A percentile compares a stretch with the other conserved stretches of the same genome.
These are phyloP conservation scores for Rostrhamus sociabilis DNA, from an alignment of 2,797 vertebrate genomes.

Conservation along the genomic window DNA sequence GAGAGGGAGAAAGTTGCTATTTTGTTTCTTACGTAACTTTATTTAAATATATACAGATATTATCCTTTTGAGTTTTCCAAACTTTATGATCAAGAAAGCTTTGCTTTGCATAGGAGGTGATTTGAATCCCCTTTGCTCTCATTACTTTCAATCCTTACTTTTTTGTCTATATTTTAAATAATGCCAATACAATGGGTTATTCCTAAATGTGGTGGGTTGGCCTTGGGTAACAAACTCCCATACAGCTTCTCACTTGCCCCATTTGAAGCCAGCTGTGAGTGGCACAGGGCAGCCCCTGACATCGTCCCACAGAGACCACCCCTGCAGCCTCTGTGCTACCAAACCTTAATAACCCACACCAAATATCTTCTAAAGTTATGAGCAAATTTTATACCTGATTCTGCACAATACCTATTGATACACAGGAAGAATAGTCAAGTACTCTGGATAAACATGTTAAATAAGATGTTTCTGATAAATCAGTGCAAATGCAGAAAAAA, in stretches of 20 bases:
- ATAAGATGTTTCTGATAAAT: background rate
- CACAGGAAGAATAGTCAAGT: background rate
- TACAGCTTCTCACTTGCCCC: fast-evolving
- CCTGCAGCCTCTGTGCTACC: background rate
- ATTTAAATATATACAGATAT: background rate
- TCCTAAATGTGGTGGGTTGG: background rate
- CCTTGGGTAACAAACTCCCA: background rate
- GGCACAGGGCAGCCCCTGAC: background rate
- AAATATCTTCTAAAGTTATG: background rate
- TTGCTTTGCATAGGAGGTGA: background rate
- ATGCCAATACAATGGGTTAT: background rate
- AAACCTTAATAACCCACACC: background rate
- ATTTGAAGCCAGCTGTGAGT: background rate
- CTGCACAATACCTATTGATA: background rate
- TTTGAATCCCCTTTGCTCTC: background rate
- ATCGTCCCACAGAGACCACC: background rate
- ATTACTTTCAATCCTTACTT: background rate
- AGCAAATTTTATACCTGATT: background rate
- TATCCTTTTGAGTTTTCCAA: background rate
- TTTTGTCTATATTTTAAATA: background rate
- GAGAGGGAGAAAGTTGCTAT: background rate
- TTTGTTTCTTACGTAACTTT: background rate
- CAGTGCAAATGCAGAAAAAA: background rate
- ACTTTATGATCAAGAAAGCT: background rate
- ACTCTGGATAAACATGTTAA: background rate